Evolutionary conservation across 2,888 invertebrate species (phyloP).

Genomic region (Notodonta ziczac): DNA sequence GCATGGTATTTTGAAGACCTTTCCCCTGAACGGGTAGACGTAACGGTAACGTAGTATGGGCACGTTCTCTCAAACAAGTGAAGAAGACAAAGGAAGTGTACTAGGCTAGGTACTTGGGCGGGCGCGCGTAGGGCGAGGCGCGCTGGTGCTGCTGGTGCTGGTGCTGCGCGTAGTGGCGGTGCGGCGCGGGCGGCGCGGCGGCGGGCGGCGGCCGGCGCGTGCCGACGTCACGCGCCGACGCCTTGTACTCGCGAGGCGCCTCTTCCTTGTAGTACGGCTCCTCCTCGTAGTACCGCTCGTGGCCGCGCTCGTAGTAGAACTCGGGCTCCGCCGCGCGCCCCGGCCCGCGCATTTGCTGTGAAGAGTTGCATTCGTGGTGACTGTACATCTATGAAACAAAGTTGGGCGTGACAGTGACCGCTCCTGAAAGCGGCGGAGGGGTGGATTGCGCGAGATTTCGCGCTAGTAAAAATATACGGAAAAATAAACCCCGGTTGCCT

Average conservation of each 20-base stretch:
- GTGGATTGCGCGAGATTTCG: too few relatives aligned
- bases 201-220: conserved; percentile 56
- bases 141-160: conserved; percentile 23
- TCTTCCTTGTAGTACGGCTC: conserved; percentile 67
- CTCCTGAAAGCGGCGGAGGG: too few relatives aligned
- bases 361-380: too few relatives aligned
- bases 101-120: conserved; percentile 60
- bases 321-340: conserved; percentile 87
- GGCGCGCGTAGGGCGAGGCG: conserved; percentile 60
- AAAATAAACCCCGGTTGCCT: too few relatives aligned
- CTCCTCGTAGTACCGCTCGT: conserved; percentile 74
- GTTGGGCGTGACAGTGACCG: not conserved
- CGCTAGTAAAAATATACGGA: too few relatives aligned
- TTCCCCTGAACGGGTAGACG: too few relatives aligned
- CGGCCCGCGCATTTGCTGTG: conserved; percentile 57
- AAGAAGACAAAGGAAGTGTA: not conserved
- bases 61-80: too few relatives aligned
- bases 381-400: not conserved
- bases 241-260: conserved; percentile 63
- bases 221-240: conserved; percentile 68
- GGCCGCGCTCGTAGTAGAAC: conserved; percentile 84
- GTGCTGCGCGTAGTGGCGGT: conserved; percentile 34
- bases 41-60: too few relatives aligned
- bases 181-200: conserved; percentile 50
- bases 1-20: too few relatives aligned